Base-by-base conservation (phyloP, 2,888 invertebrate species). In the Cordylochernes scorpioides region DNA sequence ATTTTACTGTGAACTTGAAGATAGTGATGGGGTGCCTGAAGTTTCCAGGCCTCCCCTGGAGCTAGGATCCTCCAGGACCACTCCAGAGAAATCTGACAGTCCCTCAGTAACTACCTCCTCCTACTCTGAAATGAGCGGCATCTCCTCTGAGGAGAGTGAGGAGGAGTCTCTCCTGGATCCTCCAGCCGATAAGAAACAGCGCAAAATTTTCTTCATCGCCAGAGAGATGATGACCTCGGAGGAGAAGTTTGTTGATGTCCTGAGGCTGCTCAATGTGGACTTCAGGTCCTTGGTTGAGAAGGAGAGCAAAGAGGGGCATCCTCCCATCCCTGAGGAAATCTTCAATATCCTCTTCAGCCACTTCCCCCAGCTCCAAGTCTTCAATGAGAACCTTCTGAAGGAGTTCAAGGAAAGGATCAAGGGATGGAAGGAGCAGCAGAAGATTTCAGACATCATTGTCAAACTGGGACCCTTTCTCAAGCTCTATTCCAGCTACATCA, bases 401-500 rank as follows among this genome's bases (percentile, higher is more conserved):
- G 61, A 63, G 42, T 46, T 64, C 29, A 53, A 56, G 34, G 45
- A 49, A 8, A 49, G 63, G 26, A 46, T 63, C 14, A 42, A 48
- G 17, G 49, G 55, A 34, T 64, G 63, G 62, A 49, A 51, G 10
- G 42, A 44, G 27, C 35, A 42, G 8, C 47, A 45, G 18, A 55
- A 55, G 44, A 55, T 64, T 17, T 53, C 62, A 3, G 63, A 63
- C 46, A 56, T 64, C 14, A 60, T 64, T 42, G 58, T 62, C 4
- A 56, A 53, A 42, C 62, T 59, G 42, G 63, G 63, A n/a, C 62
- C 62, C 13, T 64, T 63, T 45, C 48, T 64, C 8, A 63, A 63
- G 45, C 46, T 62, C 24, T 63, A 63, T 43, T 56, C 61, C 2
- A 48, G 54, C 13, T 64, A 63, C 43, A 61, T 63, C 28, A 49